phyloP scores from a whole-genome alignment of 2,888 invertebrate genomes.

The Drosophila prostipennis region DNA sequence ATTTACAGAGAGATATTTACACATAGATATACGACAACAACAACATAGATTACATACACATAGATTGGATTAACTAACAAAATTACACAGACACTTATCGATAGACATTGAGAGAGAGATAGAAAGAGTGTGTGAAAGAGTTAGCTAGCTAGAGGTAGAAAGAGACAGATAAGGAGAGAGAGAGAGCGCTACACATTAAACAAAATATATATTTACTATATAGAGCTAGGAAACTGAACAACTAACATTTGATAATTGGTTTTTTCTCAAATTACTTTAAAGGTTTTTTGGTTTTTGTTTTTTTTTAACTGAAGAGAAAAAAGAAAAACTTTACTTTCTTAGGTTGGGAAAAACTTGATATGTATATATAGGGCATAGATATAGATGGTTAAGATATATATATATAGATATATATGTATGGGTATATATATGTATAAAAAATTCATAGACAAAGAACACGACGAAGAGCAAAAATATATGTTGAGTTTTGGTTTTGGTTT shows the following conservation, averaged over 20 bases:
- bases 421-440: constrained; percentile 56
- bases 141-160: constrained; percentile 33
- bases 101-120: constrained; percentile 32
- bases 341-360: constrained; percentile 25
- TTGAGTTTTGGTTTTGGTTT: constrained; percentile 78
- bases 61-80: constrained; percentile 31
- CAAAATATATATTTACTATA: constrained; percentile 35
- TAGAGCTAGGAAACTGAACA: constrained; percentile 50
- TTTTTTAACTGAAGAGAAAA: constrained; percentile 25
- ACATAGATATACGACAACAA: constrained; percentile 41
- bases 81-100: constrained; percentile 34
- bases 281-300: background rate
- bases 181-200: constrained; percentile 49
- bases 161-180: constrained; percentile 34
- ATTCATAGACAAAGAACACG: constrained; percentile 84
- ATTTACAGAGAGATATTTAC: constrained; percentile 29
- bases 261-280: constrained; percentile 17
- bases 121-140: constrained; percentile 29
- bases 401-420: constrained; percentile 41
- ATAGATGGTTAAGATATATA: constrained; percentile 37
- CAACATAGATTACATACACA: constrained; percentile 45
- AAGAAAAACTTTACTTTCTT: constrained; percentile 24
- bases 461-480: constrained; percentile 84
- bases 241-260: constrained; percentile 37
- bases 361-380: constrained; percentile 26